These are phyloP conservation scores for Odontomachus brunneus DNA, from an alignment of 1,140 invertebrate genomes.

Conservation along the genomic window DNA sequence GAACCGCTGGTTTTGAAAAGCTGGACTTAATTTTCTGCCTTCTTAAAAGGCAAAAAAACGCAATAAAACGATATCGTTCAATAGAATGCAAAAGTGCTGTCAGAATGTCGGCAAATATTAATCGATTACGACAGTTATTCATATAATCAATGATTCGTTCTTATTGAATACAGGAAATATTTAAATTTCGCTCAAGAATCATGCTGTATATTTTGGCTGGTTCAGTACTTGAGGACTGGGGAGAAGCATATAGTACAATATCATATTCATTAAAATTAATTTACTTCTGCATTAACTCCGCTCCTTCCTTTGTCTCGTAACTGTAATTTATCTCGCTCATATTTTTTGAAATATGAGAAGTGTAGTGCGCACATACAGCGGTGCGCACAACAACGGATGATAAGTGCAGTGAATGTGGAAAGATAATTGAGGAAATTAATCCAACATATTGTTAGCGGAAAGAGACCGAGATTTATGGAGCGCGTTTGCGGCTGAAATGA, in stretches of 20 bases:
- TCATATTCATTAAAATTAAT: background rate
- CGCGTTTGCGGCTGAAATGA: background rate
- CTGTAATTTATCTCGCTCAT: background rate
- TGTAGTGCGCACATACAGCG: background rate
- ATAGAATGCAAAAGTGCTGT: too few species aligned
- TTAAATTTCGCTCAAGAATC: too few species aligned
- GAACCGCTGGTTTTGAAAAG: too few species aligned
- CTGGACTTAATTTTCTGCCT: too few species aligned
- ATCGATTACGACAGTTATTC: too few species aligned
- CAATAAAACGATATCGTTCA: too few species aligned
- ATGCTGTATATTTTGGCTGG: too few species aligned
- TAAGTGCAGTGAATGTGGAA: background rate
- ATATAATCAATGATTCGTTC: too few species aligned
- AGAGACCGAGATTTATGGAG: conserved; percentile 24
- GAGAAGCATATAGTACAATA: background rate
- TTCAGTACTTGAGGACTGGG: too few species aligned
- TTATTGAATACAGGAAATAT: too few species aligned
- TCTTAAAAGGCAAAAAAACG: too few species aligned
- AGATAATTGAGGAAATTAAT: conserved; percentile 37
- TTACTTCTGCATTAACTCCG: background rate
- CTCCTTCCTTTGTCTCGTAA: background rate
- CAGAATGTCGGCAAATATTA: too few species aligned
- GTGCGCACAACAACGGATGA: conserved; percentile 4
- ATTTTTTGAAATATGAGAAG: background rate
- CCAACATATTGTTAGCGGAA: conserved; percentile 10